Conservation (phyloP, 2,113 vertebrate genomes). For the Phyllostomus hastatus region DNA sequence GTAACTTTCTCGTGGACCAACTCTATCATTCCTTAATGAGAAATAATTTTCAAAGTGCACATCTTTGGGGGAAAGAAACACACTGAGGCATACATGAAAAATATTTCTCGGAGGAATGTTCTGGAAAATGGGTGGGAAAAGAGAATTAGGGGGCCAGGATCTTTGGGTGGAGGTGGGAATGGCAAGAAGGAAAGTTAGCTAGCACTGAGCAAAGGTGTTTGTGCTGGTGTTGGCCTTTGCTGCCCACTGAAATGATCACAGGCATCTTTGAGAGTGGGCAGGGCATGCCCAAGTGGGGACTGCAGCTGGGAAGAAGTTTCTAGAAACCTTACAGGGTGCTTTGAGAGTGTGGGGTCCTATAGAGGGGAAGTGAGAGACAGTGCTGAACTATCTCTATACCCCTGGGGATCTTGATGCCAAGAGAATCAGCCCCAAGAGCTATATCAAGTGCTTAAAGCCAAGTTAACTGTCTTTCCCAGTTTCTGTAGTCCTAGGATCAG, state of each 20-base stretch:
- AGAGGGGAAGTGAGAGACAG: neutral
- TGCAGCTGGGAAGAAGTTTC: neutral
- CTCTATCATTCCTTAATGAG: neutral
- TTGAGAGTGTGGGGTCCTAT: no score
- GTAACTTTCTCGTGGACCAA: neutral
- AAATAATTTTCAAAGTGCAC: constrained; percentile 21
- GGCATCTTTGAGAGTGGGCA: neutral
- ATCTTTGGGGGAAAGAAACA: neutral
- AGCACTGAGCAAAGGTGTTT: rapidly evolving
- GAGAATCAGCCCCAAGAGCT: neutral
- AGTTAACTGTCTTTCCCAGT: neutral
- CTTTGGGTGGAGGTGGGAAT: neutral
- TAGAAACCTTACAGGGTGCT: neutral
- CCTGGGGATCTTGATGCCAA: neutral
- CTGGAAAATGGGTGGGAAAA: neutral
- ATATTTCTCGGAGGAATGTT: neutral
- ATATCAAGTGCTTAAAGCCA: neutral
- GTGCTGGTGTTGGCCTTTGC: neutral
- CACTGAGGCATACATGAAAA: neutral
- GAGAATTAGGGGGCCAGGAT: neutral
- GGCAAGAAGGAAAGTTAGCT: neutral
- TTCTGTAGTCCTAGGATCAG: neutral
- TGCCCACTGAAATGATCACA: no score
- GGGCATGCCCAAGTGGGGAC: neutral
- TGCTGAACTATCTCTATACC: neutral